Percentiles rank a stretch among this genome's conserved stretches.
phyloP scores from a whole-genome alignment of 1,140 invertebrate genomes.

The Sminthurides bifidus region DNA sequence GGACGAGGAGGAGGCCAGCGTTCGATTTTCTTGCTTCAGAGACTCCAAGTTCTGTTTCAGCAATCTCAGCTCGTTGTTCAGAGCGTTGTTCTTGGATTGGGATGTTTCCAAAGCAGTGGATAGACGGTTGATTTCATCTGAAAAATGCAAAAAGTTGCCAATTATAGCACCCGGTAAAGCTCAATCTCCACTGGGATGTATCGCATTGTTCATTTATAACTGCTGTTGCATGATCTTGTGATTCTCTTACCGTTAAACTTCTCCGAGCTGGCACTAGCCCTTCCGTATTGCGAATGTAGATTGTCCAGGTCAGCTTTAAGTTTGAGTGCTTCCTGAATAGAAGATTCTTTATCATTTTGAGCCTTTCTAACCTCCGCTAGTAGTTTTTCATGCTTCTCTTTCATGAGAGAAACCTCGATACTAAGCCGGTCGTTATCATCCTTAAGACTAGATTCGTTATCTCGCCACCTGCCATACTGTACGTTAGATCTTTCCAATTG shows the following conservation, averaged over 20 bases:
- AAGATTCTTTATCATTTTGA: constrained; percentile 44
- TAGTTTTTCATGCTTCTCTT: constrained; percentile 69
- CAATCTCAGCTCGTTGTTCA: constrained; percentile 3
- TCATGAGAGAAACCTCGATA: constrained; percentile 67
- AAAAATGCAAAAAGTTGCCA: neutral
- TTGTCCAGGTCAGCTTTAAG: constrained; percentile 57
- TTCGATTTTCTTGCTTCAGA: neutral
- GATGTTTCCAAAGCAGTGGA: neutral
- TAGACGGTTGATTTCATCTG: constrained; percentile 7
- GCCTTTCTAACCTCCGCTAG: constrained; percentile 61
- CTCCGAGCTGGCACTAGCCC: constrained; percentile 12
- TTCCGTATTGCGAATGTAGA: constrained; percentile 18
- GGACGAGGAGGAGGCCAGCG: neutral
- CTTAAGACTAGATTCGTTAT: constrained; percentile 80
- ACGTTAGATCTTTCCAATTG: constrained; percentile 71
- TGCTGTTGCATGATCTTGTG: too few relatives aligned
- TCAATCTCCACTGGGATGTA: too few relatives aligned
- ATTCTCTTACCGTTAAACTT: constrained; percentile 3
- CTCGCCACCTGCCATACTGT: constrained; percentile 70
- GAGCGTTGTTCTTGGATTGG: neutral
- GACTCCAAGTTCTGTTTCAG: neutral
- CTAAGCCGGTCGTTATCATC: constrained; percentile 67
- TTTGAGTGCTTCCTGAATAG: constrained; percentile 50
- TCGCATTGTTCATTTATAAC: too few relatives aligned
- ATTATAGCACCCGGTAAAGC: too few relatives aligned